These are phyloP conservation scores for Luidia sarsii DNA, from an alignment of 53 echinoderm and acorn worm genomes.

Conservation along the genomic window DNA sequence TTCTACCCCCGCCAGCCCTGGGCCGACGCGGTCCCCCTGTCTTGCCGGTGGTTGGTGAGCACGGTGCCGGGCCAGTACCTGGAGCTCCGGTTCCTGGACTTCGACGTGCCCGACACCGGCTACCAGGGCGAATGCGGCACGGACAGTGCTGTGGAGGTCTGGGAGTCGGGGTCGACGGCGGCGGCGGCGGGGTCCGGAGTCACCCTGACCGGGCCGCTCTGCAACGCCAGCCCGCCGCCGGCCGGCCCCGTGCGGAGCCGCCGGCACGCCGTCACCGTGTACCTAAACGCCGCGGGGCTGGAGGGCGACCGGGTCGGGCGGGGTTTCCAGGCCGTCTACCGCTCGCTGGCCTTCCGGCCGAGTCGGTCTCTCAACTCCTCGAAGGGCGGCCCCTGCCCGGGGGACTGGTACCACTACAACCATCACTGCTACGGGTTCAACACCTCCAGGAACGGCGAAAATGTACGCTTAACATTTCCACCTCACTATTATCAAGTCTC, in stretches of 20 bases:
- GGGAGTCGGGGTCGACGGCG: too few relatives aligned
- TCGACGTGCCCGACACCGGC: background rate
- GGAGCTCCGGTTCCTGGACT: background rate
- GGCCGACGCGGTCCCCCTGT: background rate
- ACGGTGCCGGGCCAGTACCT: constrained; percentile 15
- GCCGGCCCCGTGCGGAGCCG: background rate
- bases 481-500: too few relatives aligned
- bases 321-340: background rate
- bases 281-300: background rate
- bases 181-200: too few relatives aligned
- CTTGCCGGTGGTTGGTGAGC: background rate
- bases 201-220: too few relatives aligned
- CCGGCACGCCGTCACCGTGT: background rate
- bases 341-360: background rate
- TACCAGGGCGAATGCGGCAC: too few relatives aligned
- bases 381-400: background rate
- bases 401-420: background rate
- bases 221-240: background rate
- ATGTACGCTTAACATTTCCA: too few relatives aligned
- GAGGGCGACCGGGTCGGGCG: background rate
- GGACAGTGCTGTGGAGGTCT: too few relatives aligned
- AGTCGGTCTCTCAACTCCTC: background rate
- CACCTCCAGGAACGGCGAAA: too few relatives aligned
- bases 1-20: background rate
- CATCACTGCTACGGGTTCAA: constrained; percentile 6